phyloP scores from a whole-genome alignment of 2,888 invertebrate species.

The Luperina testacea region DNA sequence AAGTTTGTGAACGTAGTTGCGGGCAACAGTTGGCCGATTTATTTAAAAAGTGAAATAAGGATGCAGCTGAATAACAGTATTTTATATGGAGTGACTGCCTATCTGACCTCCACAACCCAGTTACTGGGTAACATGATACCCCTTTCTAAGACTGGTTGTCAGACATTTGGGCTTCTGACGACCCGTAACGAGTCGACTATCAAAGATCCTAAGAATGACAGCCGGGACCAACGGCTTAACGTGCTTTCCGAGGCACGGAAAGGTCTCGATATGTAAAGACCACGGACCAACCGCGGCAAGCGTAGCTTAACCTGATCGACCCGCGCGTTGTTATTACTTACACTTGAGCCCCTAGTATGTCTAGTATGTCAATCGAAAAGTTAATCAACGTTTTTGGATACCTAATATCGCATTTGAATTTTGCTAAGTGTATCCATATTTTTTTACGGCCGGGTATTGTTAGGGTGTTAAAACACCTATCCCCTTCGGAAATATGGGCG shows the following conservation, averaged over 20 bases:
- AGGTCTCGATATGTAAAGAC: background rate
- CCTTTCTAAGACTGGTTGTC: background rate
- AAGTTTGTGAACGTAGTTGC: constrained; percentile 7
- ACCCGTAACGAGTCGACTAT: background rate
- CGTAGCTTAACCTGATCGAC: background rate
- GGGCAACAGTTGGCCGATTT: constrained; percentile 17
- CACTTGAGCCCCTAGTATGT: background rate
- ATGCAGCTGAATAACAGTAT: background rate
- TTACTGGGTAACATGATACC: background rate
- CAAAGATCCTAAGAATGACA: background rate
- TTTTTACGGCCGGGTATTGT: background rate
- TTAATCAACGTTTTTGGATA: background rate
- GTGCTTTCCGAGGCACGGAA: too few relatives aligned
- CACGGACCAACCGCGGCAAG: background rate
- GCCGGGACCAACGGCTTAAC: background rate
- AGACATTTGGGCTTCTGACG: too few relatives aligned
- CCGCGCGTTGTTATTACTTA: background rate
- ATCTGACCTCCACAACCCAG: background rate
- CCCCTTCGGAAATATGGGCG: background rate
- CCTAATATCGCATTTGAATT: background rate
- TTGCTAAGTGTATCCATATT: background rate
- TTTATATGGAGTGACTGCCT: background rate
- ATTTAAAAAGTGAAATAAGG: background rate
- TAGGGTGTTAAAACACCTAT: background rate
- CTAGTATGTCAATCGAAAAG: background rate